Evolutionary conservation across 2,888 invertebrate genomes (phyloP).

Genomic region (Brenthis daphne): DNA sequence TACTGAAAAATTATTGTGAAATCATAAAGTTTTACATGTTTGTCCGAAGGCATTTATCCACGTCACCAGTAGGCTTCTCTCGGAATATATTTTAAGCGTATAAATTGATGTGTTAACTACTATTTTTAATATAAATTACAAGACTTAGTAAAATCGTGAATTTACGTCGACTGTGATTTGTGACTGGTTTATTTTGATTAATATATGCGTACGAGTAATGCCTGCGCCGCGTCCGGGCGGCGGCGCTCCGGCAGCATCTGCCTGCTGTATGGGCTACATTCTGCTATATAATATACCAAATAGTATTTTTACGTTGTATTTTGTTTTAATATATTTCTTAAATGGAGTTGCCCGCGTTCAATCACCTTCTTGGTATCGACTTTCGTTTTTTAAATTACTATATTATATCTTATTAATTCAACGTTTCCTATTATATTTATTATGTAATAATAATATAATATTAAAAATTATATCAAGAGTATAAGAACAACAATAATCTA

Average conservation of each 20-base stretch:
- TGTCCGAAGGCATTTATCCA: conserved; percentile 69
- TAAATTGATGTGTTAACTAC: conserved; percentile 67
- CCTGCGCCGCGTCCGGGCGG: not conserved
- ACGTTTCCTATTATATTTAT: not conserved
- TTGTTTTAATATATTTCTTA: conserved; percentile 74
- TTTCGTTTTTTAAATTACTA: not conserved
- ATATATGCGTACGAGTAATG: conserved; percentile 71
- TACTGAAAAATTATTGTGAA: conserved; percentile 36
- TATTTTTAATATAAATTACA: conserved; percentile 66
- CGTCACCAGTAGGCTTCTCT: conserved; percentile 56
- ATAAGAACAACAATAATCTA: not conserved
- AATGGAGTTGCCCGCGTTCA: conserved; percentile 52
- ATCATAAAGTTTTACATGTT: conserved; percentile 40
- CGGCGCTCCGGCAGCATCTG: conserved; percentile 60
- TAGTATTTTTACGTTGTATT: conserved; percentile 82
- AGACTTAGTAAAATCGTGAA: conserved; percentile 81
- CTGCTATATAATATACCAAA: conserved; percentile 81
- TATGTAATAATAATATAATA: not conserved
- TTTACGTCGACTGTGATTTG: conserved; percentile 82
- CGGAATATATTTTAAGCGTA: conserved; percentile 55
- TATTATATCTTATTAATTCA: not conserved
- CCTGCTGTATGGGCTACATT: conserved; percentile 73
- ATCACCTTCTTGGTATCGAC: conserved; percentile 38
- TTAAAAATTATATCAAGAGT: not conserved
- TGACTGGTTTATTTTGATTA: conserved; percentile 80